A percentile compares a stretch with the other conserved stretches of the same genome.
Evolutionary conservation across 2,113 vertebrate species (phyloP).

Genomic region (Lasiurus cinereus): DNA sequence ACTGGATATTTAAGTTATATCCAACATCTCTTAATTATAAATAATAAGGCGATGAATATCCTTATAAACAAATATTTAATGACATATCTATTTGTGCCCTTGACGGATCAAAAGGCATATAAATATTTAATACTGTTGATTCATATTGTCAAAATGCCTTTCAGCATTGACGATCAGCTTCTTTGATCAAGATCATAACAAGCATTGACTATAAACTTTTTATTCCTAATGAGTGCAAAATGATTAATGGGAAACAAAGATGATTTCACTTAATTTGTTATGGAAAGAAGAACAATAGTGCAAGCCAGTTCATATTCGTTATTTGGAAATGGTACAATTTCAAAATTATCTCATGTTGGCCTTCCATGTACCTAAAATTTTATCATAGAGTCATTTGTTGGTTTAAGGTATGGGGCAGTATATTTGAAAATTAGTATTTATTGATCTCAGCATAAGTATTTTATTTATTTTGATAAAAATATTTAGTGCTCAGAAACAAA

Average conservation of each 20-base stretch:
- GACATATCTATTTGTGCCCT: not conserved
- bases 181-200: constrained; percentile 13
- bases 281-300: constrained; percentile 22
- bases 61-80: not conserved
- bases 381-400: constrained; percentile 24
- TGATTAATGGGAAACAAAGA: constrained; percentile 6
- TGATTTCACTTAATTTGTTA: constrained; percentile 1
- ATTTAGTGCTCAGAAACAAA: constrained; percentile 54
- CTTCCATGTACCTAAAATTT: constrained; percentile 33
- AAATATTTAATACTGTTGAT: not conserved
- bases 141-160: constrained; percentile 10
- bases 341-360: constrained; percentile 30
- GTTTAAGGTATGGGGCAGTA: not conserved
- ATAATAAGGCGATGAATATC: not conserved
- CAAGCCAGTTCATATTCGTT: constrained; percentile 10
- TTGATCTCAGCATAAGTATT: not conserved
- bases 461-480: constrained; percentile 1
- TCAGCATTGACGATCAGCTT: not conserved
- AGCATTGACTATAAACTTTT: not conserved
- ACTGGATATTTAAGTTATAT: constrained; percentile 10
- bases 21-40: not conserved
- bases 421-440: not conserved
- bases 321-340: constrained; percentile 43
- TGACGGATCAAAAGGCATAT: not conserved
- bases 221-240: not conserved